Base-by-base conservation (phyloP, 2,888 invertebrate genomes). In the Boloria euphrosyne region DNA sequence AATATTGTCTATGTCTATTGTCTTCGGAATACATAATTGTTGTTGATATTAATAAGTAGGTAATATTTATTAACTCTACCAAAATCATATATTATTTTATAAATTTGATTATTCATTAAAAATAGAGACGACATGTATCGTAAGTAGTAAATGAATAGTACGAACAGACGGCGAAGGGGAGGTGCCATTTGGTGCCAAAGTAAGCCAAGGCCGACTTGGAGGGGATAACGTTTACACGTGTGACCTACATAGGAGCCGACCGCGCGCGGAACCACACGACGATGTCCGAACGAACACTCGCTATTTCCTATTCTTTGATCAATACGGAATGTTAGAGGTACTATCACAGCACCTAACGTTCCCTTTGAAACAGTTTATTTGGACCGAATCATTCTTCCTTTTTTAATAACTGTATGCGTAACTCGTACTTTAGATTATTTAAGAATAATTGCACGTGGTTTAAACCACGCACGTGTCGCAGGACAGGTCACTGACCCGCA, bases 141-240 rank as follows among this genome's bases (percentile, higher is more conserved):
- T 73, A 72, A 51, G 22, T 73, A 72, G 67, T 66, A 70, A 69
- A 72, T 65, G 73, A 67, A 73, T 74, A 74, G 76, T 70, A 74
- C 71, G 70, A 76, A 73, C 71, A 73, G 72, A 73, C 76, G 77
- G 84, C 85, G 86, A 89, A 87, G 84, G 87, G 82, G 84, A 83
- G 81, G 83, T 83, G 83, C 86, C 82, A 86, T 84, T 87, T 84
- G 84, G 81, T 77, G 22, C 72, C 78, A 82, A 89, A 90, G 88
- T 91, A 91, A 91, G 92, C 91, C 91, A 91, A 92, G 92, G 92
- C 89, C 91, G 88, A 80, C 73, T 78, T 85, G 84, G 90, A 80
- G 90, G 90, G 92, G 90, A 89, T 85, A 88, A 83, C 86, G 88
- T 80, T 89, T 87, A 91, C 92, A 92, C 92, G 92, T 92, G 92